Base-by-base conservation (phyloP, 2,797 vertebrate species). In the Tadarida brasiliensis region DNA sequence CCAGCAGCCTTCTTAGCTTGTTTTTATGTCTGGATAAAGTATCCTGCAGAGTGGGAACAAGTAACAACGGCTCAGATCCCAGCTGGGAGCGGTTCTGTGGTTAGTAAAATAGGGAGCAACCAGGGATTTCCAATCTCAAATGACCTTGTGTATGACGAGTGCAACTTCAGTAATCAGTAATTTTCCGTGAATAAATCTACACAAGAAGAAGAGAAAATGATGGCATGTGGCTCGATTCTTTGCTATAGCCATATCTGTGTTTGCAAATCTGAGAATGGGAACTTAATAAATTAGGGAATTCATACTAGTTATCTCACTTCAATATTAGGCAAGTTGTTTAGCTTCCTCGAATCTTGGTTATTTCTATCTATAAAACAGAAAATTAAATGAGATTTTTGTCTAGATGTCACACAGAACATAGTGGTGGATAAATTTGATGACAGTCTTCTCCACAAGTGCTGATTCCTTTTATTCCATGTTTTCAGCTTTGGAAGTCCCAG, bases 21-120 rank as follows among this genome's bases (percentile, higher is more conserved):
- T 74, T 98, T 98, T 97, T 97, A 95, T 96, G 93, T 94, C 82
- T 47, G 93, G 57, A 94, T 98, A 98, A 97, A 93, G 92, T 94
- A 91, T 92, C 90, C 94, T 95, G n/a, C 94, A 67, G 84, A 87
- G 91, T 56, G 97, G 88, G 97, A 97, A 96, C 95, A 97, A 97
- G 87, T 96, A 81, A 92, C 87, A 97, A 96, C 30, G 88, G 39
- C 77, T 97, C 86, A 94, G 91, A 94, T 94, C 28, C 94, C 87
- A 98, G 96, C 71, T 98, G 88, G 80, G 19, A 57, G 54, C 17
- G 73, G 71, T 93, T 70, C 94, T 93, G 65, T 81, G 84, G 65
- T 26, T 86, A 90, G 19, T 0, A 81, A 91, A 91, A 97, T 80
- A 90, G 7, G 71, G 35, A 90, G 9, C 15, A 94, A 74, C 54